Conservation (phyloP, 2,888 invertebrate genomes). For the Drosophila pseudotakahashii region DNA sequence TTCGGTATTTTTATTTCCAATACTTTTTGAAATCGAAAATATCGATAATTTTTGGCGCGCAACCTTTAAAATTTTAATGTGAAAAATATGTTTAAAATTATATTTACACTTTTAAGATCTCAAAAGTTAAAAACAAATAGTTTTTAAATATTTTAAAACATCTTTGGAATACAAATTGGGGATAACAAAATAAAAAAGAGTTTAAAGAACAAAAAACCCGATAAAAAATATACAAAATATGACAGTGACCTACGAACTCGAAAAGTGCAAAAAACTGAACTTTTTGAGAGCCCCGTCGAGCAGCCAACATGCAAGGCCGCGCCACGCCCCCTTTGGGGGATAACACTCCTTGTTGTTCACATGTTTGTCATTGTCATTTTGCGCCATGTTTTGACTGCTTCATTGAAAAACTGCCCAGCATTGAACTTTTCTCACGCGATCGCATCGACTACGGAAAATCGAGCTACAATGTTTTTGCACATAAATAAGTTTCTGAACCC, state of each 20-base stretch:
- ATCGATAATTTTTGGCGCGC: not conserved
- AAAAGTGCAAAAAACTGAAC: constrained; percentile 45
- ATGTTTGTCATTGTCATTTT: constrained; percentile 65
- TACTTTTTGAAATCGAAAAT: not conserved
- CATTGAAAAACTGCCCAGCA: constrained; percentile 65
- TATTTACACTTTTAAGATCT: not conserved
- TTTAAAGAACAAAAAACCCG: not conserved
- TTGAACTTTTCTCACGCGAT: constrained; percentile 63
- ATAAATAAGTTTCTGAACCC: constrained; percentile 27
- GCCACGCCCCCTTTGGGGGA: constrained; percentile 10
- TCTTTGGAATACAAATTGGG: not conserved
- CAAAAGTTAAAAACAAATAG: not conserved
- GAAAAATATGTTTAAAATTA: too few relatives aligned
- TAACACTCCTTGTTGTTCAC: constrained; percentile 12
- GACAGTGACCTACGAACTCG: constrained; percentile 60
- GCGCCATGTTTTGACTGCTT: constrained; percentile 67
- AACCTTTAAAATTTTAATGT: too few relatives aligned
- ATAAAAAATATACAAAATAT: not conserved
- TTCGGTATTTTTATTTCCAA: not conserved
- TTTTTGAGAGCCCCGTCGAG: constrained; percentile 55
- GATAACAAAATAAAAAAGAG: not conserved
- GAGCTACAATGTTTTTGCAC: constrained; percentile 18
- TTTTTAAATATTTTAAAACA: not conserved
- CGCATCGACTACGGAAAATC: constrained; percentile 1
- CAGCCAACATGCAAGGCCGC: constrained; percentile 70